Evolutionary conservation across 2,888 invertebrate species (phyloP).

Genomic region (Aporophyla nigra): DNA sequence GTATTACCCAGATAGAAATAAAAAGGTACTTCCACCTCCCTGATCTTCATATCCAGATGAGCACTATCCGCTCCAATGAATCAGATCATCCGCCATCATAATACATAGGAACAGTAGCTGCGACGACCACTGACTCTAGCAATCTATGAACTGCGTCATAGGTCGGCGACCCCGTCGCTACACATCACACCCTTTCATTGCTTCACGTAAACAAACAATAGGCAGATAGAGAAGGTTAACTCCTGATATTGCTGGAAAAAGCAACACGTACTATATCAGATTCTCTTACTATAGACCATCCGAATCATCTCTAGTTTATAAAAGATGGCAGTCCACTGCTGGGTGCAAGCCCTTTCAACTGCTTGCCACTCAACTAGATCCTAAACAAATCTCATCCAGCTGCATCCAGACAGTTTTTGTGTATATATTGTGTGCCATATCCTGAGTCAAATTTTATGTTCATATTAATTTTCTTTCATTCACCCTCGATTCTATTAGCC

Average conservation of each 20-base stretch:
- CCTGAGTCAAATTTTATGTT: no score
- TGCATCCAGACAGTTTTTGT: no score
- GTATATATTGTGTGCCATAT: no score
- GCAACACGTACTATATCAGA: not conserved
- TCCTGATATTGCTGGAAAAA: not conserved
- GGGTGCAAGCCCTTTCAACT: no score
- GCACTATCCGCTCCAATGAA: conserved; percentile 4
- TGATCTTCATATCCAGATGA: not conserved
- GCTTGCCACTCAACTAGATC: no score
- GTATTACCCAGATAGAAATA: not conserved
- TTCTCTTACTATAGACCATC: not conserved
- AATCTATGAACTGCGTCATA: conserved; percentile 49
- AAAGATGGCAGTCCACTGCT: not conserved
- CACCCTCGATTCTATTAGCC: no score
- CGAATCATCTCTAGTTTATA: not conserved
- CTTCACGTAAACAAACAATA: conserved; percentile 18
- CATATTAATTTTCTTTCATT: no score
- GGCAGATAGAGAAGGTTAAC: conserved; percentile 24
- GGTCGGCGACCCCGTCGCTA: conserved; percentile 48
- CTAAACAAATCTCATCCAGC: no score
- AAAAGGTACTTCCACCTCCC: not conserved
- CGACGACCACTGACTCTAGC: conserved; percentile 17
- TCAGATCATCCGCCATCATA: not conserved
- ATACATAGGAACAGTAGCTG: conserved; percentile 18
- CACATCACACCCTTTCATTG: conserved; percentile 55